Evolutionary conservation across 1,140 invertebrate genomes (phyloP).

Genomic region (Ceratoteleas bidentatus): DNA sequence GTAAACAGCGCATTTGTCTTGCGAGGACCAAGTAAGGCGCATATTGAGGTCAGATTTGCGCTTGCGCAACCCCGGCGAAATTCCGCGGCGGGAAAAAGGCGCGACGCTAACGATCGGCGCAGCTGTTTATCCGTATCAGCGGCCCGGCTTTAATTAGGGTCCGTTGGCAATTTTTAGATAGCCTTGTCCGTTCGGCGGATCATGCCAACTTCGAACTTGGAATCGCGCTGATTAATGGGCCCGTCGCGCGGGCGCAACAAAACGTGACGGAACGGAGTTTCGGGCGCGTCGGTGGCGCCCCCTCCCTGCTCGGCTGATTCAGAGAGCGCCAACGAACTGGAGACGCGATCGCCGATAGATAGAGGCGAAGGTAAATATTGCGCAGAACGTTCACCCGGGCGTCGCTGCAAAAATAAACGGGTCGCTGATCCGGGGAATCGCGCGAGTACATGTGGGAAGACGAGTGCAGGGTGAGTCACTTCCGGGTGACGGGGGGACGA

Average conservation of each 20-base stretch:
- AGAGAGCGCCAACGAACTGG: conserved; percentile 37
- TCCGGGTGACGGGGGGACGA: conserved; percentile 27
- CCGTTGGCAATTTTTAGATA: conserved; percentile 50
- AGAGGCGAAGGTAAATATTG: conserved; percentile 73
- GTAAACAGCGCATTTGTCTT: background rate
- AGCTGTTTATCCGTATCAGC: conserved; percentile 32
- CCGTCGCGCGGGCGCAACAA: conserved; percentile 15
- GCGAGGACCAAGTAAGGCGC: too few relatives aligned
- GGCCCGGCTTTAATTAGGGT: conserved; percentile 31
- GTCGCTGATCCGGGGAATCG: conserved; percentile 67
- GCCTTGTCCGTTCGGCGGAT: conserved; percentile 43
- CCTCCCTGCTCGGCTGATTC: too few relatives aligned
- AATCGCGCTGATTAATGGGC: conserved; percentile 47
- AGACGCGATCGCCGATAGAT: conserved; percentile 58
- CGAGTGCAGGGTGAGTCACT: conserved; percentile 43
- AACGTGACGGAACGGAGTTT: conserved; percentile 34
- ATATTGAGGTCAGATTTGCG: background rate
- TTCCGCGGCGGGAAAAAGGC: too few relatives aligned
- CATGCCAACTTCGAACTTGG: conserved; percentile 56
- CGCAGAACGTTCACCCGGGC: conserved; percentile 75
- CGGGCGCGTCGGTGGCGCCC: conserved; percentile 15
- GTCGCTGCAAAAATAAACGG: conserved; percentile 77
- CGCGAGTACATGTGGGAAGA: conserved; percentile 42
- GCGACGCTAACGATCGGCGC: background rate
- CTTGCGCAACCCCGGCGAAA: too few relatives aligned